Conservation (phyloP, 2,113 vertebrate species). For the Propithecus coquereli region DNA sequence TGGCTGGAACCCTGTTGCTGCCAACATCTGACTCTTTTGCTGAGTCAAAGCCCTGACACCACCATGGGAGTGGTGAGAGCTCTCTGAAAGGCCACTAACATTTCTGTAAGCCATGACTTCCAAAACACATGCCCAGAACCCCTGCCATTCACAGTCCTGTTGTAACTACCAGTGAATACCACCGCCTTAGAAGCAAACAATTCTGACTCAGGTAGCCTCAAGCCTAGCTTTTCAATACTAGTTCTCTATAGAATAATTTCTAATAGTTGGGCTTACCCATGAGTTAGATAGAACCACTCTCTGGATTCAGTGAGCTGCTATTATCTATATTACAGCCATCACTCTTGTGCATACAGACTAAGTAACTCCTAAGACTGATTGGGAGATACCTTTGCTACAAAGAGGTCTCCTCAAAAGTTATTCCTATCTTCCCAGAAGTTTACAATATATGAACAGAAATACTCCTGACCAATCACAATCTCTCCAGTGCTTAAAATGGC, state of each 20-base stretch:
- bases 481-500: neutral
- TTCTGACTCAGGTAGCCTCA: neutral
- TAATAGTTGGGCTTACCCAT: neutral
- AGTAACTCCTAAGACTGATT: neutral
- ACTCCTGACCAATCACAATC: neutral
- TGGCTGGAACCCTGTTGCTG: neutral
- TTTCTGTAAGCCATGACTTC: neutral
- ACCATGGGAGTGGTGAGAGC: neutral
- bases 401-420: neutral
- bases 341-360: neutral
- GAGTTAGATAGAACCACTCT: neutral
- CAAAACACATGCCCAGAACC: neutral
- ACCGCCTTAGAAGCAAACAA: neutral
- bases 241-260: neutral
- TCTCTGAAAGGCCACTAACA: neutral
- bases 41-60: neutral
- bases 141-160: neutral
- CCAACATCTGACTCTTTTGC: neutral
- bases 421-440: neutral
- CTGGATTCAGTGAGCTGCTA: neutral
- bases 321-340: neutral
- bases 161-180: neutral
- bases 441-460: neutral
- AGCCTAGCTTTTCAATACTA: neutral
- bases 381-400: neutral